Percentiles rank a stretch among this genome's conserved stretches.
Conservation (phyloP, 1,140 invertebrate species). For the Drosophila oshimai region DNA sequence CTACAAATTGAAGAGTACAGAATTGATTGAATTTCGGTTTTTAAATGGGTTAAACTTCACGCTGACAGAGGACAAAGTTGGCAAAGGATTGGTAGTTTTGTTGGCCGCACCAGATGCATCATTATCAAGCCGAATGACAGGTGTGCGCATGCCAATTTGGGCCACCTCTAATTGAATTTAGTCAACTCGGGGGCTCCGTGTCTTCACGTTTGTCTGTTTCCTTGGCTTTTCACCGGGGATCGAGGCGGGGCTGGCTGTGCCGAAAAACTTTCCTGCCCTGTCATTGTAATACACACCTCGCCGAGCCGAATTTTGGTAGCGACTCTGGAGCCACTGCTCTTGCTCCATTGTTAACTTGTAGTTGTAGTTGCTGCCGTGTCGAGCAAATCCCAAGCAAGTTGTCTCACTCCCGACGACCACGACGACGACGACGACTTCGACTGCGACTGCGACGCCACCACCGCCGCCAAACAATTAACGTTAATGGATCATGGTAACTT, state of each 20-base stretch:
- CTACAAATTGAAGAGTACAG: conserved; percentile 19
- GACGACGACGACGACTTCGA: conserved; percentile 21
- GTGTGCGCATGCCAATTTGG: conserved; percentile 78
- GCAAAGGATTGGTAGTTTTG: conserved; percentile 58
- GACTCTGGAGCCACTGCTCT: background rate
- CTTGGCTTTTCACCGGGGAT: conserved; percentile 9
- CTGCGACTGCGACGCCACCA: conserved; percentile 10
- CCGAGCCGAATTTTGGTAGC: conserved; percentile 16
- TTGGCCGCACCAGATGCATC: conserved; percentile 74
- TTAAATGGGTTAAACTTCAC: conserved; percentile 22
- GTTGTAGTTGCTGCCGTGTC: conserved; percentile 59
- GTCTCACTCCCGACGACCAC: conserved; percentile 28
- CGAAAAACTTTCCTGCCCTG: conserved; percentile 68
- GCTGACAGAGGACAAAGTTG: conserved; percentile 55
- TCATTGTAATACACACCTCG: conserved; percentile 78
- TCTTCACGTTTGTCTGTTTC: conserved; percentile 31
- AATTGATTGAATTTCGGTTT: conserved; percentile 37
- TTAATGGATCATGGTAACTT: conserved; percentile 81
- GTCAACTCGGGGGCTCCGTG: conserved; percentile 61
- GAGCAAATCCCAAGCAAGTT: conserved; percentile 72
- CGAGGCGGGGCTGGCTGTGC: background rate
- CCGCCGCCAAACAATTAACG: conserved; percentile 79
- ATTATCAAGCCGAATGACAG: conserved; percentile 77
- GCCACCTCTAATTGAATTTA: conserved; percentile 75
- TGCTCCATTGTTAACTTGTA: conserved; percentile 38